Evolutionary conservation across 2,888 invertebrate species (phyloP).

Genomic region (Lepeophtheirus nordmannii): DNA sequence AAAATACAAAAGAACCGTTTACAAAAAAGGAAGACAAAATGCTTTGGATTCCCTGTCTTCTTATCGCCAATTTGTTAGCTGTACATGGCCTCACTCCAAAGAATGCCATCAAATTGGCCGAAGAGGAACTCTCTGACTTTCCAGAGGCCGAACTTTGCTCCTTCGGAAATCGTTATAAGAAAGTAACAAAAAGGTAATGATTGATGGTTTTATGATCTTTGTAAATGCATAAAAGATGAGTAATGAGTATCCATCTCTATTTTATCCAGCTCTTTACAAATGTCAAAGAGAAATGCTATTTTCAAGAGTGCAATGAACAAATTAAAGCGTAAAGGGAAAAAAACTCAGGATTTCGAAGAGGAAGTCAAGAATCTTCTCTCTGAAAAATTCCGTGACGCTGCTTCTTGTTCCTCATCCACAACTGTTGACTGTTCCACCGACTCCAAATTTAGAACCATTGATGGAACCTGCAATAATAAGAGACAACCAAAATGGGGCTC

Average conservation of each 20-base stretch:
- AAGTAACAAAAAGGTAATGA: not conserved
- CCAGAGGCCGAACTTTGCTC: not conserved
- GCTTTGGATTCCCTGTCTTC: not conserved
- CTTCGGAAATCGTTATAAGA: not conserved
- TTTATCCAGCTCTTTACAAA: not conserved
- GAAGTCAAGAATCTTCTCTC: not conserved
- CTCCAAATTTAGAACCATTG: not conserved
- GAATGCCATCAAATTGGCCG: not conserved
- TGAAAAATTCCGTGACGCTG: not conserved
- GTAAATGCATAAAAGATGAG: too few relatives aligned
- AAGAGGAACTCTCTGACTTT: not conserved
- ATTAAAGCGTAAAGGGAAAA: not conserved
- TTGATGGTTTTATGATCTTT: too few relatives aligned
- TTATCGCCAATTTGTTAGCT: not conserved
- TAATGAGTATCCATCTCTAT: too few relatives aligned
- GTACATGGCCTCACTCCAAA: not conserved
- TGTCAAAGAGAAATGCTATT: not conserved
- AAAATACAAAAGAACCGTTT: too few relatives aligned
- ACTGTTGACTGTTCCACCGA: not conserved
- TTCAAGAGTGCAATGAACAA: not conserved
- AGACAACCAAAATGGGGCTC: not conserved
- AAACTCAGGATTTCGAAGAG: not conserved
- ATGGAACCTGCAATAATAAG: slow-evolving; percentile 4
- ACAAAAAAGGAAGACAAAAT: not conserved
- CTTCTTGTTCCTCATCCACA: not conserved